Conservation (phyloP, 1,140 invertebrate genomes). For the Zaprionus tsacasi region DNA sequence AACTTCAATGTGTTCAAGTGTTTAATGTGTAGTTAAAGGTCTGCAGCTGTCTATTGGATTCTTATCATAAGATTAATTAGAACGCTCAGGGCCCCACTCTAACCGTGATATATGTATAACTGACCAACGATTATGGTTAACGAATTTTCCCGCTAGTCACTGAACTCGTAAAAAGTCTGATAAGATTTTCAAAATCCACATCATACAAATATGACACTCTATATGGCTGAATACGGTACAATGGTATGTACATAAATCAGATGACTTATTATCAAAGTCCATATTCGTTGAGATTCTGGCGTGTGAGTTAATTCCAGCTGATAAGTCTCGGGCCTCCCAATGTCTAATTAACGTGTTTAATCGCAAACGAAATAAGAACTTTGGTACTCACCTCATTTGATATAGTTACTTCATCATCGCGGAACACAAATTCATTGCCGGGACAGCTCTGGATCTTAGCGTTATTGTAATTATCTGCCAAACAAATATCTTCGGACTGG, state of each 20-base stretch:
- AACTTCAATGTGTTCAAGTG: conserved; percentile 4
- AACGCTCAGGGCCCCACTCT: conserved; percentile 32
- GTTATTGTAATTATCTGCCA: conserved; percentile 81
- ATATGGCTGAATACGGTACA: conserved; percentile 13
- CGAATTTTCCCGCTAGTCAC: not conserved
- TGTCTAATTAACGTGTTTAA: conserved; percentile 65
- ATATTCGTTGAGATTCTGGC: conserved; percentile 51
- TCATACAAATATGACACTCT: not conserved
- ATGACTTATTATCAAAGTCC: conserved; percentile 75
- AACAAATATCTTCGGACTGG: conserved; percentile 66
- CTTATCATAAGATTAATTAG: conserved; percentile 22
- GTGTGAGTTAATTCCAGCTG: not conserved
- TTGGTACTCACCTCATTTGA: conserved; percentile 82
- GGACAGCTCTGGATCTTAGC: conserved; percentile 64
- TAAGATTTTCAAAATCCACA: conserved; percentile 6
- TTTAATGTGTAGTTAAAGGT: conserved; percentile 14
- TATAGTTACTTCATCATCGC: conserved; percentile 73
- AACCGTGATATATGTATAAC: conserved; percentile 1
- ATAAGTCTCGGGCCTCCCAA: conserved; percentile 37
- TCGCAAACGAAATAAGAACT: conserved; percentile 57
- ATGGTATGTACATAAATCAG: conserved; percentile 50
- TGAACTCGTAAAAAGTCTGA: conserved; percentile 13
- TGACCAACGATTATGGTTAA: conserved; percentile 6
- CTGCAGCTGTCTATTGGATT: conserved; percentile 24
- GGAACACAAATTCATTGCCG: conserved; percentile 69